Evolutionary conservation across 2,888 invertebrate species (phyloP).

Genomic region (Noctuana brunneofusca): DNA sequence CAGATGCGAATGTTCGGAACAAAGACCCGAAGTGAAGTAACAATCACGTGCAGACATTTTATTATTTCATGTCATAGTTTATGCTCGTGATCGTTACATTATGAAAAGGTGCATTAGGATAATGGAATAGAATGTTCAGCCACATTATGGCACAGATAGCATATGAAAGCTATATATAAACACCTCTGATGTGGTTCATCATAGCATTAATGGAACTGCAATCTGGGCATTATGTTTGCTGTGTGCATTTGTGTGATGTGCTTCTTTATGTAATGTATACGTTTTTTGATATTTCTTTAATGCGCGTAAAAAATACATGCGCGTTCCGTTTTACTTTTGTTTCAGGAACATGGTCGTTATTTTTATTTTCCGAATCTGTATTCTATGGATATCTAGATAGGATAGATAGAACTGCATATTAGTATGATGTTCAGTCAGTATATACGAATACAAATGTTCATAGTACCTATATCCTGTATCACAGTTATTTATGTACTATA

Average conservation of each 20-base stretch:
- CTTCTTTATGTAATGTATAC: too few relatives aligned
- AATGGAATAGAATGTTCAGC: constrained; percentile 26
- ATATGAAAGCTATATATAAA: constrained; percentile 8
- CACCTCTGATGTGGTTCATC: background rate
- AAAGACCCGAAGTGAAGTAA: constrained; percentile 36
- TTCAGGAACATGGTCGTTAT: too few relatives aligned
- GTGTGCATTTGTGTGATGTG: background rate
- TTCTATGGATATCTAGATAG: too few relatives aligned
- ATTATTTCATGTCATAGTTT: constrained; percentile 28
- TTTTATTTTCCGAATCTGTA: too few relatives aligned
- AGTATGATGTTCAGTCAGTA: too few relatives aligned
- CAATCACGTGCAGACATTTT: constrained; percentile 36
- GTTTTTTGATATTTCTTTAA: too few relatives aligned
- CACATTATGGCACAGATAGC: constrained; percentile 11
- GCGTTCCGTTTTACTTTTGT: too few relatives aligned
- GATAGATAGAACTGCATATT: too few relatives aligned
- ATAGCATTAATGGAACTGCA: constrained; percentile 3
- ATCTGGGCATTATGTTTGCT: background rate
- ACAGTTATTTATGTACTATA: too few relatives aligned
- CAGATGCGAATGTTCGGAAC: constrained; percentile 32
- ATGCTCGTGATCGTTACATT: constrained; percentile 23
- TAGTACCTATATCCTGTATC: too few relatives aligned
- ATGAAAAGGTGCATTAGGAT: constrained; percentile 32
- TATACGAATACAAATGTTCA: too few relatives aligned
- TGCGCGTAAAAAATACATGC: too few relatives aligned